phyloP scores from a whole-genome alignment of 2,113 vertebrate genomes.

The Platycercus adscitus region DNA sequence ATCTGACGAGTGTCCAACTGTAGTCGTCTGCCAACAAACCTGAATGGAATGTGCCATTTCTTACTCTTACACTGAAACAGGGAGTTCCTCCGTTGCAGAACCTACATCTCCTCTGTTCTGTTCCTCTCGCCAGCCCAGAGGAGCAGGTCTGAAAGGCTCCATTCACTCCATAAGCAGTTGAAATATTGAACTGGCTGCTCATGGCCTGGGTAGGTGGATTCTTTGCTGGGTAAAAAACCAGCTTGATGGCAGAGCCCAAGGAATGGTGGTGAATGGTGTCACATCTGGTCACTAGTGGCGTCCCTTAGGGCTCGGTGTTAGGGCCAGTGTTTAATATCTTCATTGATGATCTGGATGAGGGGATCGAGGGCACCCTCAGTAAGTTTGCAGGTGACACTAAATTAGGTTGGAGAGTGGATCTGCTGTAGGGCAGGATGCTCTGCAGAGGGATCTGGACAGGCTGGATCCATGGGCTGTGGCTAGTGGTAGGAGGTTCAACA shows the following conservation, averaged over 20 bases:
- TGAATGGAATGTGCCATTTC: neutral
- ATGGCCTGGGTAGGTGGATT: neutral
- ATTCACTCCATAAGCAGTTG: neutral
- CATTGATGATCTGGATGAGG: neutral
- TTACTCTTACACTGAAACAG: neutral
- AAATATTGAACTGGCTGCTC: neutral
- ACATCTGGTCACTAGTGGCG: neutral
- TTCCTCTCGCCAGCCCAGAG: neutral
- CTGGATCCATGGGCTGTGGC: neutral
- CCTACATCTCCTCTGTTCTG: neutral
- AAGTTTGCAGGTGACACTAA: neutral
- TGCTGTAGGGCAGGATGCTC: neutral
- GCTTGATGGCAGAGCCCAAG: neutral
- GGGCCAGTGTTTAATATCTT: neutral
- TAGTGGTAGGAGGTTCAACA: neutral
- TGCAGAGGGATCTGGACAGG: neutral
- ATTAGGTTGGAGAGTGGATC: neutral
- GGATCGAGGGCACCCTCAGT: neutral
- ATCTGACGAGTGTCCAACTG: neutral
- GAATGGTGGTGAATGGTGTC: neutral
- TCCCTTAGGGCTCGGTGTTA: neutral
- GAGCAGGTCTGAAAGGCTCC: neutral
- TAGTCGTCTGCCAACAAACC: neutral
- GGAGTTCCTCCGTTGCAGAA: neutral
- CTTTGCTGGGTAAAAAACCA: neutral